Percentiles rank a stretch among this genome's conserved stretches.
Conservation (phyloP, 1,140 invertebrate genomes). For the Anagrus nilaparvatae region DNA sequence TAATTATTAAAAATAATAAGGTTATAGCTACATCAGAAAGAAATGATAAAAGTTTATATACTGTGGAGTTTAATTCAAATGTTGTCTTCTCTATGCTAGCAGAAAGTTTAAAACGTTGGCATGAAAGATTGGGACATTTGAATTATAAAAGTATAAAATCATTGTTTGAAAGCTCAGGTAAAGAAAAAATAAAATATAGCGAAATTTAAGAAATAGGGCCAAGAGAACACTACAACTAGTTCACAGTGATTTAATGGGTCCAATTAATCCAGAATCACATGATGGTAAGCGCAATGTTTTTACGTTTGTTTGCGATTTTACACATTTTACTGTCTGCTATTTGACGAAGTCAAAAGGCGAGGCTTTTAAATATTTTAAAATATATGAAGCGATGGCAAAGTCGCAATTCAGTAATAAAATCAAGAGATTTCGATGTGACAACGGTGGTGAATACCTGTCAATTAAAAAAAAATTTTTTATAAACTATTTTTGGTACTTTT, state of each 20-base stretch:
- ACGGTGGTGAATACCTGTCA: slow-evolving; percentile 19
- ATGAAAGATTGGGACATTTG: no score
- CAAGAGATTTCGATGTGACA: slow-evolving; percentile 17
- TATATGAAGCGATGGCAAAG: slow-evolving; percentile 14
- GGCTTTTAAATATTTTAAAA: slow-evolving; percentile 20
- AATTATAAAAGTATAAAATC: slow-evolving; percentile 2
- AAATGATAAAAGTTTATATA: slow-evolving; percentile 4
- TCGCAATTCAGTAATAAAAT: slow-evolving; percentile 12
- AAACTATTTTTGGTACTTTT: no score
- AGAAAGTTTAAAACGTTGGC: slow-evolving; percentile 2
- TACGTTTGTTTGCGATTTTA: slow-evolving; percentile 32
- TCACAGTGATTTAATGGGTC: slow-evolving; percentile 32
- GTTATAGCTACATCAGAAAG: slow-evolving; percentile 2
- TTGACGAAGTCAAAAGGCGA: slow-evolving; percentile 28
- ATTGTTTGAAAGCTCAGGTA: not conserved
- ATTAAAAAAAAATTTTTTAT: slow-evolving; percentile 8
- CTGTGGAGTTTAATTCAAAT: slow-evolving; percentile 1
- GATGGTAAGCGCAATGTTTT: slow-evolving; percentile 30
- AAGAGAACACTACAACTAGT: slow-evolving; percentile 23
- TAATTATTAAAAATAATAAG: slow-evolving; percentile 2
- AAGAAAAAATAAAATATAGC: slow-evolving; percentile 3
- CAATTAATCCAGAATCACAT: slow-evolving; percentile 24
- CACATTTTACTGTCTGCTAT: slow-evolving; percentile 28
- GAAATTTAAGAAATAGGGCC: slow-evolving; percentile 8
- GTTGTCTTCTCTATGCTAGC: not conserved